phyloP scores from a whole-genome alignment of 2,113 vertebrate species.

The Mungos mungo region DNA sequence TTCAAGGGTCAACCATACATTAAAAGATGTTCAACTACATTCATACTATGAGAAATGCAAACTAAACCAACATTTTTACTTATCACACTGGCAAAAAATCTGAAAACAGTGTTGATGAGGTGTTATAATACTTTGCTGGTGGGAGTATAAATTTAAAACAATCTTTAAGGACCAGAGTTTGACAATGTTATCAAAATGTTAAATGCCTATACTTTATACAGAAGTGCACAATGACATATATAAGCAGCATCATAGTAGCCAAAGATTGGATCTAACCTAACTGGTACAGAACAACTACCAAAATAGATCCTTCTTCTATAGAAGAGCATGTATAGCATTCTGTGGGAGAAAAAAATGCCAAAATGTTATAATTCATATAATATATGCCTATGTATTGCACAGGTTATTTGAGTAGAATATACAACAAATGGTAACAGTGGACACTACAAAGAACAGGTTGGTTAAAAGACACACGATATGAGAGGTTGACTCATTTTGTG shows the following conservation, averaged over 20 bases:
- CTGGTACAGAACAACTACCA: background rate
- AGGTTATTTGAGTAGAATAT: background rate
- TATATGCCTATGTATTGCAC: background rate
- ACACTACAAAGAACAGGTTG: background rate
- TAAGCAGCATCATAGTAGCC: background rate
- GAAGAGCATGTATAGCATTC: background rate
- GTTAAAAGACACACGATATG: background rate
- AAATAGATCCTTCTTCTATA: background rate
- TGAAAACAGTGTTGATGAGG: background rate
- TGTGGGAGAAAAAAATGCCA: background rate
- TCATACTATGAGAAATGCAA: conserved; percentile 24
- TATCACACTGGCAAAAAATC: background rate
- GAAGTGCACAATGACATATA: background rate
- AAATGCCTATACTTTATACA: background rate
- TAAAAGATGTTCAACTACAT: background rate
- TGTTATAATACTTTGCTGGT: background rate
- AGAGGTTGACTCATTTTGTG: background rate
- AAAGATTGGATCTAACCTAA: background rate
- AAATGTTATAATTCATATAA: background rate
- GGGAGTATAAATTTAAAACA: background rate
- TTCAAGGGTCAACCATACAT: background rate
- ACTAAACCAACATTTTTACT: conserved; percentile 6
- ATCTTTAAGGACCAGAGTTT: background rate
- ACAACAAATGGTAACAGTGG: background rate
- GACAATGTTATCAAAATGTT: background rate